Base-by-base conservation (phyloP, 2,113 vertebrate species). In the human region DNA sequence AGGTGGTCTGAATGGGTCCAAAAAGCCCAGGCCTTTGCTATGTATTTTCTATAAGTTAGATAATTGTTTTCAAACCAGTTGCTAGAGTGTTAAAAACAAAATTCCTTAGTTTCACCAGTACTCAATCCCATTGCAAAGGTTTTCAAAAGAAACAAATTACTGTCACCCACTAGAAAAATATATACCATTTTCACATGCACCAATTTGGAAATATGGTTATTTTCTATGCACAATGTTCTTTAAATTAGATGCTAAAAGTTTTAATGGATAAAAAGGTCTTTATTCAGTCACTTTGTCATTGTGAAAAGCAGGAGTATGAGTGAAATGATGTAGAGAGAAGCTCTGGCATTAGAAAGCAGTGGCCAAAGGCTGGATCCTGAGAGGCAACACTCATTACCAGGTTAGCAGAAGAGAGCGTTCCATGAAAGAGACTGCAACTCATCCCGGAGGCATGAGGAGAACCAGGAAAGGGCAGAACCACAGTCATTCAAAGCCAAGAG, bases 131-230 rank as follows among this genome's bases (percentile, higher is more conserved):
- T 2, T 50, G 45, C n/a, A 92, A 68, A 16, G 43, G 13, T 76
- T 94, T 95, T 95, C 72, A 94, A 89, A 81, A n/a, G 61, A 87
- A 88, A 96, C 50, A 79, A 93, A 81, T 79, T 20, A 92, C 40
- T 92, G 27, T 48, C 32, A 66, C 11, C 14, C 79, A 80, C 25
- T 88, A 52, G 64, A 78, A 90, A 93, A 59, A 91, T 32, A 86
- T 25, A 0, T n/a, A 80, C 80, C 38, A 72, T 80, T 97, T 96
- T 40, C 40, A 92, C 57, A 70, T 32, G 43, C 1, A 87, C 6
- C 27, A 52, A 73, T 73, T 89, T 89, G n/a, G 35, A 95, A 89
- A 93, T 27, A 89, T 13, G 6, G 50, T 80, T 80, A 94, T 96
- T 96, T 94, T 84, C 27, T 35, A 83, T n/a, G 55, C 14, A 94